These are phyloP conservation scores for Passer domesticus DNA, from an alignment of 2,113 vertebrate species.

Conservation along the genomic window DNA sequence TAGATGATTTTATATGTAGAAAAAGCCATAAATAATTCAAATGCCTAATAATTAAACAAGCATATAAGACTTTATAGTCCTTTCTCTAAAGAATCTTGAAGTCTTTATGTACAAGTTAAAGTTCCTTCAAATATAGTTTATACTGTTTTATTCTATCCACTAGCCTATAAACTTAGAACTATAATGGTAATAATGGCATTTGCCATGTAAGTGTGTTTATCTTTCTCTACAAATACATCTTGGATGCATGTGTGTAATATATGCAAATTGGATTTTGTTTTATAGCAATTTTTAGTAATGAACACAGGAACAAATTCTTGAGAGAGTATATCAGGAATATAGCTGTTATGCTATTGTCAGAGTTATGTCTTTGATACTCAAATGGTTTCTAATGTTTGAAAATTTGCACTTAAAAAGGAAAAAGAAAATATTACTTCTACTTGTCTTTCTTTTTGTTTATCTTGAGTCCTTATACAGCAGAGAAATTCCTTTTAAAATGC, in stretches of 20 bases:
- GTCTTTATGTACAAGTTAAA: not conserved
- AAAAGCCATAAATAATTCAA: not conserved
- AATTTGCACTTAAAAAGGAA: not conserved
- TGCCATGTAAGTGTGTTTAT: not conserved
- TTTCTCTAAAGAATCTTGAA: not conserved
- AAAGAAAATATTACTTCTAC: not conserved
- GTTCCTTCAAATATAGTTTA: not conserved
- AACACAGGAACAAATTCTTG: not conserved
- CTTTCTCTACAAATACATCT: not conserved
- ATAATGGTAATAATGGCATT: not conserved
- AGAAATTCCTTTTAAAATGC: not conserved
- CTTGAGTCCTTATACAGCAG: not conserved
- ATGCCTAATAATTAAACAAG: not conserved
- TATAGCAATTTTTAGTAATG: not conserved
- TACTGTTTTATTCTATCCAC: not conserved
- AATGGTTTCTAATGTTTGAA: not conserved
- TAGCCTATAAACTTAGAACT: not conserved
- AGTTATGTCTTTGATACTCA: not conserved
- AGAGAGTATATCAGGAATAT: not conserved
- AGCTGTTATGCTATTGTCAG: not conserved
- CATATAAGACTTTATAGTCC: not conserved
- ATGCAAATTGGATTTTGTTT: not conserved
- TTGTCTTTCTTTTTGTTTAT: not conserved
- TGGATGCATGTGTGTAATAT: not conserved
- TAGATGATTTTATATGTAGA: not conserved